phyloP scores from a whole-genome alignment of 2,113 vertebrate species.

The Dasyurus viverrinus region DNA sequence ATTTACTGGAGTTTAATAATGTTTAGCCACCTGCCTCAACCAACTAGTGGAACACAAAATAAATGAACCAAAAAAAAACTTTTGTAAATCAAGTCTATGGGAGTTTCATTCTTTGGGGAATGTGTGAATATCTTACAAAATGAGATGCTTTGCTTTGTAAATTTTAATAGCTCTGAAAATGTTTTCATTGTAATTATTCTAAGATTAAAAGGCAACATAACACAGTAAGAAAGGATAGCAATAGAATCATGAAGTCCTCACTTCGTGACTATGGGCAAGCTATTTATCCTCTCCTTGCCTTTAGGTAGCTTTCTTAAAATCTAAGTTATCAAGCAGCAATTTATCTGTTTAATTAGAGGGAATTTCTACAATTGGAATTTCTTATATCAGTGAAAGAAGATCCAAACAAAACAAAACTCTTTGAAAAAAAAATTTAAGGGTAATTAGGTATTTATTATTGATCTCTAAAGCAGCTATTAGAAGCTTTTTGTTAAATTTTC shows the following conservation, averaged over 20 bases:
- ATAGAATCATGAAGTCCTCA: neutral
- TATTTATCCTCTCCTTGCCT: neutral
- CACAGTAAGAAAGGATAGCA: neutral
- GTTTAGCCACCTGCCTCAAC: neutral
- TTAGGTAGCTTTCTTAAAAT: neutral
- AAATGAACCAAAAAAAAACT: constrained; percentile 30
- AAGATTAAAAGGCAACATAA: neutral
- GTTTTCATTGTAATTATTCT: neutral
- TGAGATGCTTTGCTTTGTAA: neutral
- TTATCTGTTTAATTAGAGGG: neutral
- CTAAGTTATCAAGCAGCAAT: neutral
- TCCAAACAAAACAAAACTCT: neutral
- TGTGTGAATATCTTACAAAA: neutral
- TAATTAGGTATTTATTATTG: neutral
- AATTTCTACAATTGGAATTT: neutral
- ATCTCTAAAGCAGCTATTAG: neutral
- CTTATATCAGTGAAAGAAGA: neutral
- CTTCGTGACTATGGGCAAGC: neutral
- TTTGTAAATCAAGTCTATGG: neutral
- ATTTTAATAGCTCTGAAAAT: neutral
- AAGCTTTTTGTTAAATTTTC: neutral
- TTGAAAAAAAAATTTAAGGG: neutral
- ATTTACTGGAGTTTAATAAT: constrained; percentile 1
- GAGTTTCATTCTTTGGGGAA: neutral
- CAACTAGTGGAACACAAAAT: constrained; percentile 6